Conservation (phyloP, 2,113 vertebrate genomes). For the Prunella fulvescens region DNA sequence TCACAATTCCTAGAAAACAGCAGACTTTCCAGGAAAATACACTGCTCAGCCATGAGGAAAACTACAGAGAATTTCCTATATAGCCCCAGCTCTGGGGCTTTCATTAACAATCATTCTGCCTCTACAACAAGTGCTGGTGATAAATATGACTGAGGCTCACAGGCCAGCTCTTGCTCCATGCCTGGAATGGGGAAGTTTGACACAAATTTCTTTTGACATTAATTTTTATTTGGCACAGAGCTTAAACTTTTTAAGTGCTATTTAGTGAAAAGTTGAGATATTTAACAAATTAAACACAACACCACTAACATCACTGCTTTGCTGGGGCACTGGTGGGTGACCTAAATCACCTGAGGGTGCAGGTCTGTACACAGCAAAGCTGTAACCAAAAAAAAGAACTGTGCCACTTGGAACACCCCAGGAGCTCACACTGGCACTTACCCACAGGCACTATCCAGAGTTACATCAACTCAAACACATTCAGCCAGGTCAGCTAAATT, state of each 20-base stretch:
- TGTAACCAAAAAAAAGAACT: background rate
- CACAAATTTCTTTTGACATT: background rate
- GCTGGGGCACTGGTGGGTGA: background rate
- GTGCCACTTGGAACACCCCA: background rate
- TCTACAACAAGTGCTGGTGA: background rate
- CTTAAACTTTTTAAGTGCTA: background rate
- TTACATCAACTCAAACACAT: background rate
- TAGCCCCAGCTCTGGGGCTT: background rate
- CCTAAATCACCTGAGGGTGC: background rate
- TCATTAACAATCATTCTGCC: background rate
- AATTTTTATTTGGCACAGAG: background rate
- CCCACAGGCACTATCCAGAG: background rate
- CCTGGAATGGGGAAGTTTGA: background rate
- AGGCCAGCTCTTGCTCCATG: background rate
- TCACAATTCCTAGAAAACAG: background rate
- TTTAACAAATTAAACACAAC: background rate
- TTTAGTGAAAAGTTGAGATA: background rate
- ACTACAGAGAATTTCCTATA: background rate
- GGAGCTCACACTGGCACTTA: background rate
- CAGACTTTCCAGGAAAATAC: background rate
- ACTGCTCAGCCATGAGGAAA: background rate
- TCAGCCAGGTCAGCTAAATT: background rate
- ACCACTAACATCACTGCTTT: background rate
- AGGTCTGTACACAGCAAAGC: background rate
- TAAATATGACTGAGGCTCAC: background rate